These are phyloP conservation scores for Noctua janthina DNA, from an alignment of 2,888 invertebrate species.

Conservation along the genomic window DNA sequence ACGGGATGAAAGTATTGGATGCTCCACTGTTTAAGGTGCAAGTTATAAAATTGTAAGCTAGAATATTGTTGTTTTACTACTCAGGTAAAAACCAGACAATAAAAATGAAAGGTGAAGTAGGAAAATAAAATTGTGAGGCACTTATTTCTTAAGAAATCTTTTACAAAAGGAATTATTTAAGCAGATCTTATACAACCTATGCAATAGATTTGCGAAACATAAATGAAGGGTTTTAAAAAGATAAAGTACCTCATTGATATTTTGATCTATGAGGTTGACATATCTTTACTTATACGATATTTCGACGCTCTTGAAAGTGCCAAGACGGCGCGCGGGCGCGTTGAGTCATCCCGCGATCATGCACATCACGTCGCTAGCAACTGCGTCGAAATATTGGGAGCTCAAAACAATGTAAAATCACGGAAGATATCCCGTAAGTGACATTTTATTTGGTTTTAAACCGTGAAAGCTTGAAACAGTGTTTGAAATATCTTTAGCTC, in stretches of 20 bases:
- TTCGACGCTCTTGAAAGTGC: too few species aligned
- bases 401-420: too few species aligned
- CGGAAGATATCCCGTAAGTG: too few species aligned
- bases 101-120: background rate
- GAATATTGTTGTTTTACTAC: constrained; percentile 6
- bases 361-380: too few species aligned
- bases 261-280: background rate
- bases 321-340: too few species aligned
- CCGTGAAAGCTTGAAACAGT: too few species aligned
- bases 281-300: background rate
- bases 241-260: background rate
- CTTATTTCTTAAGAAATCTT: background rate
- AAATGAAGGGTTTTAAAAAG: background rate
- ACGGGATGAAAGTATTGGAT: constrained; percentile 36
- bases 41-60: background rate
- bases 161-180: background rate
- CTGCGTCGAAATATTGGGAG: too few species aligned
- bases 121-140: background rate
- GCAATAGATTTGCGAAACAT: background rate
- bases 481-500: background rate
- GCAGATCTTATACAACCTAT: background rate
- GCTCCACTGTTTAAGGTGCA: background rate
- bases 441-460: too few species aligned
- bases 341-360: too few species aligned
- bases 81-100: background rate